Evolutionary conservation across 64 coral and sea anemone species (phyloP).

Genomic region (Pocillopora verrucosa): DNA sequence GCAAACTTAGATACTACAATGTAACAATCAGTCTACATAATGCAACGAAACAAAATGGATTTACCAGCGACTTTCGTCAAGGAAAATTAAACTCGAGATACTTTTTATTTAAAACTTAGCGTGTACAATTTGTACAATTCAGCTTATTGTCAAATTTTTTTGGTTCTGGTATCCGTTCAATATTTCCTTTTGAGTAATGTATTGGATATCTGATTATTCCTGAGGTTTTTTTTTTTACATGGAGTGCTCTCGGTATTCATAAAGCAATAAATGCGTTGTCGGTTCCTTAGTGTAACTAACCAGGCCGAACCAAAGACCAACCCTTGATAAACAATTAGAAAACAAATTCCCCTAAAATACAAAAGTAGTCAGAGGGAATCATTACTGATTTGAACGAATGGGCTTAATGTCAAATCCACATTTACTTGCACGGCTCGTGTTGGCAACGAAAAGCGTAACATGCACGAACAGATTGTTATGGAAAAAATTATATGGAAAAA

Average conservation of each 20-base stretch:
- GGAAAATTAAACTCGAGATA: too few species aligned
- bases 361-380: not conserved
- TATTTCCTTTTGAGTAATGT: not conserved
- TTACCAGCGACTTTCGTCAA: not conserved
- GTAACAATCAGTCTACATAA: not conserved
- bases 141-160: not conserved
- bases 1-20: not conserved
- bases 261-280: not conserved
- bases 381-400: not conserved
- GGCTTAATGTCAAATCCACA: not conserved
- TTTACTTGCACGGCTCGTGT: not conserved
- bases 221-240: not conserved
- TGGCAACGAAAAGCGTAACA: not conserved
- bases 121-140: not conserved
- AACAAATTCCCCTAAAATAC: slow-evolving; percentile 16
- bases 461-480: slow-evolving; percentile 3
- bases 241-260: not conserved
- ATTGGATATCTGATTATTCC: not conserved
- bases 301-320: not conserved
- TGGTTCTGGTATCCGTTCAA: not conserved
- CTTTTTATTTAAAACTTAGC: too few species aligned
- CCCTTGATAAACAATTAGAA: not conserved
- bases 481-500: too few species aligned
- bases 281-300: not conserved
- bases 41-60: not conserved